Evolutionary conservation across 2,797 vertebrate genomes (phyloP), one percentile per base, ranked within the genome.

Genomic region (Coreius guichenoti): DNA sequence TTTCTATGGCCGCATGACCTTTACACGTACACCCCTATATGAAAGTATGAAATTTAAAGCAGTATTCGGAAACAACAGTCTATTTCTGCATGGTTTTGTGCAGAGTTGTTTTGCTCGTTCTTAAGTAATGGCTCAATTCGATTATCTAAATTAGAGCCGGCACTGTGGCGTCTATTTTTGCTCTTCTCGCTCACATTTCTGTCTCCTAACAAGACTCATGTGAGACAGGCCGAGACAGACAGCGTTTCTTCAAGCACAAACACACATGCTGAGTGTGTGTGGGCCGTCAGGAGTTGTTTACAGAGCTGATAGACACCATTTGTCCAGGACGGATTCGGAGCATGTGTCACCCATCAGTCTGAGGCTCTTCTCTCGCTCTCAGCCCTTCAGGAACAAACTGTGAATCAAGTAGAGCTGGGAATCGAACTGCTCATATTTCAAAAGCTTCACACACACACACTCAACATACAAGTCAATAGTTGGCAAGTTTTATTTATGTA

Each of bases 21-120:
- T 92, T 93, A 92, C 92, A 91, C 89, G 77, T 72, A 76, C 58
- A 88, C 92, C 13, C 95, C 89, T 91, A 92, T 92, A 92, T 92
- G 86, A 91, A 89, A 76, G 74, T 82, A 82, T 88, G 90, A 94
- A 75, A 91, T 89, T 84, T 94, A 95, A 96, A 96, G 93, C 89
- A 90, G 92, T 89, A 89, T 88, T 3, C 8, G 47, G 21, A 89
- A 88, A 92, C 91, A 45, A 6, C 26, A 31, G 69, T 47, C 65
- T 39, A 13, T 72, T 70, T 54, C 21, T 61, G 76, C 67, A 67
- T 51, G 39, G 23, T 26, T 76, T 14, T 67, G 26, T 13, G 8
- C 33, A 3, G 29, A 23, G 49, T 13, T 76, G 61, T 68, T 83
- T 69, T 69, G 43, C 36, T 43, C 0, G 33, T 56, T 58, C 26